Evolutionary conservation across 35 echinoderm and acorn worm species (phyloP).

Genomic region (Patiria miniata): DNA sequence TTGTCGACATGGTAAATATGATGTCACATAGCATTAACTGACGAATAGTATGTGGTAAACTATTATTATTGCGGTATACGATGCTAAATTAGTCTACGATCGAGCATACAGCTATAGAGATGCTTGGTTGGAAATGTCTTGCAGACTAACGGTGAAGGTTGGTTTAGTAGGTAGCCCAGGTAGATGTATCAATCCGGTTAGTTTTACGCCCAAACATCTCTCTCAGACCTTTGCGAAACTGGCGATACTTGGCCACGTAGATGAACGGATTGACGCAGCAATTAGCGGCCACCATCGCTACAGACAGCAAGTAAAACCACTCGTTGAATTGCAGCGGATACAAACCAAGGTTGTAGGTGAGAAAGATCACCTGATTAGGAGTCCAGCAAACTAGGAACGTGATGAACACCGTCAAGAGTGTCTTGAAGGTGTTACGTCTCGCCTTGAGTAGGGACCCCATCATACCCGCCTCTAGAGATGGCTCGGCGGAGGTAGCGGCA

Average conservation of each 20-base stretch:
- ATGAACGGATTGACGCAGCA: slow-evolving; percentile 81
- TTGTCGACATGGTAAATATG: too few species aligned
- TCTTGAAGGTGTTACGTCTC: slow-evolving; percentile 51
- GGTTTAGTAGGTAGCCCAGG: too few species aligned
- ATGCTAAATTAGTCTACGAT: too few species aligned
- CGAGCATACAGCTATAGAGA: too few species aligned
- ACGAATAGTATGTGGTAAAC: too few species aligned
- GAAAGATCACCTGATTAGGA: slow-evolving; percentile 69
- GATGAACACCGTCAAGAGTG: slow-evolving; percentile 54
- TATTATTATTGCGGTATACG: too few species aligned
- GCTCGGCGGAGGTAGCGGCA: too few species aligned
- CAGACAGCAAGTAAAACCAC: slow-evolving; percentile 56
- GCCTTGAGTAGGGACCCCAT: neutral
- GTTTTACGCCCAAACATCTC: neutral
- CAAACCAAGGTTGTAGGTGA: slow-evolving; percentile 51
- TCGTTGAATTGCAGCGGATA: slow-evolving; percentile 18
- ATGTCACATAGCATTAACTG: too few species aligned
- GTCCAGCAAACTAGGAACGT: slow-evolving; percentile 78
- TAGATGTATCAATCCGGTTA: too few species aligned
- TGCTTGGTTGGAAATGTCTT: too few species aligned
- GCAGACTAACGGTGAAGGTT: too few species aligned
- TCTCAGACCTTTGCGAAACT: slow-evolving; percentile 56
- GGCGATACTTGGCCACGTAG: slow-evolving; percentile 69
- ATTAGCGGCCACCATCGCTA: slow-evolving; percentile 58
- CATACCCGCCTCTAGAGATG: neutral